phyloP scores from a whole-genome alignment of 2,888 invertebrate genomes.

The Malthinus flaveolus region DNA sequence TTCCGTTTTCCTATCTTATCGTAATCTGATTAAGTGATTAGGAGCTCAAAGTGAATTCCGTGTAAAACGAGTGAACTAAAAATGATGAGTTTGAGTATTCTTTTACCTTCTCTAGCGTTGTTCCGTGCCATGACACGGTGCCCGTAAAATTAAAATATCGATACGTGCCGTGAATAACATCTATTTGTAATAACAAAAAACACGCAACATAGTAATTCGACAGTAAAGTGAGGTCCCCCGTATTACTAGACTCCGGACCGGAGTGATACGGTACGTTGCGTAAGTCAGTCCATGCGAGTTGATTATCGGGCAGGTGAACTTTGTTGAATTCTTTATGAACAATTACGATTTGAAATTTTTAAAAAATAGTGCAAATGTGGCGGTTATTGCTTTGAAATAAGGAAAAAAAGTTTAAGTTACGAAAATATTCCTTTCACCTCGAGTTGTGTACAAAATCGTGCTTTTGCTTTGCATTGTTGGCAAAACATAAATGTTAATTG shows the following conservation, averaged over 20 bases:
- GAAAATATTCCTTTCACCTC: slow-evolving; percentile 3
- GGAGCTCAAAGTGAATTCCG: no score
- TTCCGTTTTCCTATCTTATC: no score
- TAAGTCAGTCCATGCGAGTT: not conserved
- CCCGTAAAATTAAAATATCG: no score
- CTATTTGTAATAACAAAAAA: not conserved
- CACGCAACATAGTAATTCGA: not conserved
- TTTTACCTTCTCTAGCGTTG: no score
- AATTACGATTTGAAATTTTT: not conserved
- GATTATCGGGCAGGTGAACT: slow-evolving; percentile 3
- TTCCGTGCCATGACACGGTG: no score
- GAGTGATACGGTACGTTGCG: slow-evolving; percentile 3
- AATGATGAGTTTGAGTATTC: no score
- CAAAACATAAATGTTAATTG: not conserved
- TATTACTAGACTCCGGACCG: slow-evolving; percentile 1
- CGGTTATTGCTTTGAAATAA: not conserved
- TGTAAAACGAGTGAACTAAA: no score
- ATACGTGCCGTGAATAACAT: no score
- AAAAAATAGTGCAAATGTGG: not conserved
- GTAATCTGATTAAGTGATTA: no score
- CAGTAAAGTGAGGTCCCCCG: not conserved
- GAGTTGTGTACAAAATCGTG: not conserved
- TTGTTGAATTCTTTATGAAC: not conserved
- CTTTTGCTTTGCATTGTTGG: slow-evolving; percentile 5
- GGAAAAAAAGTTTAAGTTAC: not conserved